Evolutionary conservation across 1,140 invertebrate genomes (phyloP).

Genomic region (Sycobia sp.): DNA sequence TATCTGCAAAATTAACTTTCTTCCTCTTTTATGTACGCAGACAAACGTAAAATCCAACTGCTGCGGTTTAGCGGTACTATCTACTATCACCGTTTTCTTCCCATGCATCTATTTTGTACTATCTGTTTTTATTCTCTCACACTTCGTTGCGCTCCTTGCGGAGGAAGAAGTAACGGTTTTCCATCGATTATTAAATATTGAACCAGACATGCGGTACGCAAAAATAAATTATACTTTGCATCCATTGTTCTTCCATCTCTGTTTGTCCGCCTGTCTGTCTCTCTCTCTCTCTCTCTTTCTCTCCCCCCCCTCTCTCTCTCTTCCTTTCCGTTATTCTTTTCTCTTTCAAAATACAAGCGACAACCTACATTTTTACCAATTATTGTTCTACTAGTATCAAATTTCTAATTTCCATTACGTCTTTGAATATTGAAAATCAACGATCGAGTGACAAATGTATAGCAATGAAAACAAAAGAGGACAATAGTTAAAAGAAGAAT

Average conservation of each 20-base stretch:
- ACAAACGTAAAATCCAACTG: no score
- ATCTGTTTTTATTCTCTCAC: neutral
- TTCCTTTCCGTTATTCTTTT: no score
- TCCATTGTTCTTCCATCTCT: neutral
- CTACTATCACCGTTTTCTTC: constrained; percentile 3
- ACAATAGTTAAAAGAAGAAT: constrained; percentile 6
- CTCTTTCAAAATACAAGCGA: constrained; percentile 27
- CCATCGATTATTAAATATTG: constrained; percentile 31
- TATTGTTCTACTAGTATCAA: constrained; percentile 22
- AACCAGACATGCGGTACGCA: neutral
- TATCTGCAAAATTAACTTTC: no score
- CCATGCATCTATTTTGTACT: neutral
- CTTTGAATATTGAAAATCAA: constrained; percentile 1
- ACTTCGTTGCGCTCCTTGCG: neutral
- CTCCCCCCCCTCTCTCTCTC: neutral
- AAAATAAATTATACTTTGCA: no score
- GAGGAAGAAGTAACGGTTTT: constrained; percentile 15
- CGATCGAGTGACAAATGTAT: constrained; percentile 21
- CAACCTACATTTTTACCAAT: constrained; percentile 12
- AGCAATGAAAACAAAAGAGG: constrained; percentile 11
- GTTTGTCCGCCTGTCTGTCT: no score
- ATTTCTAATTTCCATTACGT: constrained; percentile 22
- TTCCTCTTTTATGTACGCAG: no score
- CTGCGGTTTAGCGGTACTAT: constrained; percentile 4
- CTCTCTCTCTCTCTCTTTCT: neutral